phyloP scores from a whole-genome alignment of 1,140 invertebrate species.

The Myzus persicae region DNA sequence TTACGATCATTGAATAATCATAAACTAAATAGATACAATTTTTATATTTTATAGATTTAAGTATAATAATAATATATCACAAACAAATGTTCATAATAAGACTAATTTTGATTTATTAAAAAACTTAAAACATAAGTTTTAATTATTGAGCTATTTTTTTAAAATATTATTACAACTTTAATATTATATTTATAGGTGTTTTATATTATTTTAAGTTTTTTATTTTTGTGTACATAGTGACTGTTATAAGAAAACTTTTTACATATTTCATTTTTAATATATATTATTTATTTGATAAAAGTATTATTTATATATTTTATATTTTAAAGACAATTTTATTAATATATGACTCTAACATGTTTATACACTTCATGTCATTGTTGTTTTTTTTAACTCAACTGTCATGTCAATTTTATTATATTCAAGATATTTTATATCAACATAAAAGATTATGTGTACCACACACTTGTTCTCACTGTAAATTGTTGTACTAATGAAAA shows the following conservation, averaged over 20 bases:
- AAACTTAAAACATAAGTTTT: not conserved
- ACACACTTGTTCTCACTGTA: not conserved
- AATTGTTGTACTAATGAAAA: not conserved
- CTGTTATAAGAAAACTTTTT: conserved; percentile 6
- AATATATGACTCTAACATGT: not conserved
- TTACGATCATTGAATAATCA: not conserved
- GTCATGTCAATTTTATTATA: not conserved
- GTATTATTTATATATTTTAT: not conserved
- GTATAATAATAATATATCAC: not conserved
- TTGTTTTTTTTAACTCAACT: not conserved
- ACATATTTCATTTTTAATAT: not conserved
- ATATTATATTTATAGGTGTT: conserved; percentile 5
- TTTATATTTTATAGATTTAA: not conserved
- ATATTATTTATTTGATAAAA: not conserved
- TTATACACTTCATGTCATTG: not conserved
- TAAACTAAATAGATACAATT: not conserved
- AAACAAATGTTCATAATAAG: not conserved
- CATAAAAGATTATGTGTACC: not conserved
- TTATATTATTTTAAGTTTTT: not conserved
- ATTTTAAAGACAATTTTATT: not conserved
- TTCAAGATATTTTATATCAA: not conserved
- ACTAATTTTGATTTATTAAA: not conserved
- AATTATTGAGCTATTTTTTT: not conserved
- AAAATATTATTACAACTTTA: not conserved
- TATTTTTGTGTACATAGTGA: not conserved